A percentile compares a stretch with the other conserved stretches of the same genome.
Conservation (phyloP, 2,888 invertebrate genomes). For the Aricia artaxerxes region DNA sequence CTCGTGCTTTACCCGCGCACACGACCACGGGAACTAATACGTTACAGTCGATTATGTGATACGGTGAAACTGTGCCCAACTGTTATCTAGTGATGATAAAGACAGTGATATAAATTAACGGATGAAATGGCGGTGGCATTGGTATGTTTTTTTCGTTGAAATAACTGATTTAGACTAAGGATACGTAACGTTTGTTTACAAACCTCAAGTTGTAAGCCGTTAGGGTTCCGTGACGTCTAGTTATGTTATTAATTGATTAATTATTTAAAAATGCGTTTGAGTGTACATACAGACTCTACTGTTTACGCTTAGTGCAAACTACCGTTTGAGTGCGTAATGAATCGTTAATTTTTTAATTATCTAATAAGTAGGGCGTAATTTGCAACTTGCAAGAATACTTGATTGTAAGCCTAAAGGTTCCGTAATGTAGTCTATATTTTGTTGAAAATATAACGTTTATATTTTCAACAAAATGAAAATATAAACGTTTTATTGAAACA, state of each 20-base stretch:
- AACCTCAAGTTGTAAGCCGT: not conserved
- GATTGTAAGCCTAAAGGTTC: no score
- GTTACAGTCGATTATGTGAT: constrained; percentile 46
- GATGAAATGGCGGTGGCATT: constrained; percentile 62
- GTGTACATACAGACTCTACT: no score
- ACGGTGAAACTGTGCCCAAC: constrained; percentile 55
- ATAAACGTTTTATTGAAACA: no score
- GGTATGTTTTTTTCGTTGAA: constrained; percentile 53
- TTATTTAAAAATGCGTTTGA: no score
- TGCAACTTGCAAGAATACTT: not conserved
- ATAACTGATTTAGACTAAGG: not conserved
- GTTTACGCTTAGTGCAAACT: not conserved
- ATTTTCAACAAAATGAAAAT: no score
- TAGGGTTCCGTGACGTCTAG: not conserved
- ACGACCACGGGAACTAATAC: constrained; percentile 57
- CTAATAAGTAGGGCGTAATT: not conserved
- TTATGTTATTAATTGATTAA: no score
- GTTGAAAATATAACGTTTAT: no score
- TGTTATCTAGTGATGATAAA: constrained; percentile 71
- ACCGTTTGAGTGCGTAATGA: not conserved
- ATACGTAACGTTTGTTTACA: not conserved
- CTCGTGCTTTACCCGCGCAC: constrained; percentile 66
- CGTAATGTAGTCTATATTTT: no score
- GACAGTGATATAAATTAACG: constrained; percentile 64
- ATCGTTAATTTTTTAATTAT: not conserved